phyloP scores from a whole-genome alignment of 2,797 vertebrate species.

The Gobionotothen gibberifrons region DNA sequence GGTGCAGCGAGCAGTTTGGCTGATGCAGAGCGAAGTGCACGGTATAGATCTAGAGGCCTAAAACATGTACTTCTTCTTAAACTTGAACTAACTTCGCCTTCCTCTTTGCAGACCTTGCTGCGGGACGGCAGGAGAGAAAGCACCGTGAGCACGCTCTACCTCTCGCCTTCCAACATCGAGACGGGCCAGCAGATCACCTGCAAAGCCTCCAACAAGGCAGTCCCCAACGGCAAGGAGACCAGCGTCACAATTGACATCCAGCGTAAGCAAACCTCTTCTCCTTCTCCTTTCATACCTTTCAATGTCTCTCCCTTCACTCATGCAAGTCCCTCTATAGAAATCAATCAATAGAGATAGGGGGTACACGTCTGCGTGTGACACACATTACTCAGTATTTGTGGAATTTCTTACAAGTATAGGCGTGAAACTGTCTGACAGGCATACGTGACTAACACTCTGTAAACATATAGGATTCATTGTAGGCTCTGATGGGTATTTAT shows the following conservation, averaged over 20 bases:
- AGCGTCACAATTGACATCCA: slow-evolving; percentile 97
- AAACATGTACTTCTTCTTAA: background rate
- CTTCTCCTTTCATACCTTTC: background rate
- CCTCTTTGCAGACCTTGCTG: slow-evolving; percentile 86
- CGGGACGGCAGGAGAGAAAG: slow-evolving; percentile 94
- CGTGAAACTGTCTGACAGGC: slow-evolving; percentile 41
- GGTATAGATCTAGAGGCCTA: slow-evolving; percentile 7
- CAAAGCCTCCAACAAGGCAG: slow-evolving; percentile 95
- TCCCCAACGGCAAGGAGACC: slow-evolving; percentile 94
- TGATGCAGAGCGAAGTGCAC: too few species aligned
- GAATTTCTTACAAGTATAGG: slow-evolving; percentile 42
- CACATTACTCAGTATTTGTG: slow-evolving; percentile 22
- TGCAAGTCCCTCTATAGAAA: background rate
- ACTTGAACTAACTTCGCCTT: slow-evolving; percentile 6
- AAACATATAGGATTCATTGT: slow-evolving; percentile 60
- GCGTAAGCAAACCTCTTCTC: slow-evolving; percentile 85
- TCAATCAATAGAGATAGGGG: background rate
- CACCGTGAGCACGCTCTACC: slow-evolving; percentile 94
- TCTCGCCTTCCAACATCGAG: slow-evolving; percentile 93
- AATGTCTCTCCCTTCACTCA: background rate
- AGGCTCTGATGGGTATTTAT: slow-evolving; percentile 63
- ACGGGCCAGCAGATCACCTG: slow-evolving; percentile 95
- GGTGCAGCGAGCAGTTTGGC: too few species aligned
- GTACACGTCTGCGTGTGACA: background rate
- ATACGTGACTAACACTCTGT: slow-evolving; percentile 38